Percentiles rank a stretch among this genome's conserved stretches.
These are phyloP conservation scores for Harpagifer antarcticus DNA, from an alignment of 2,797 vertebrate species.

Conservation along the genomic window DNA sequence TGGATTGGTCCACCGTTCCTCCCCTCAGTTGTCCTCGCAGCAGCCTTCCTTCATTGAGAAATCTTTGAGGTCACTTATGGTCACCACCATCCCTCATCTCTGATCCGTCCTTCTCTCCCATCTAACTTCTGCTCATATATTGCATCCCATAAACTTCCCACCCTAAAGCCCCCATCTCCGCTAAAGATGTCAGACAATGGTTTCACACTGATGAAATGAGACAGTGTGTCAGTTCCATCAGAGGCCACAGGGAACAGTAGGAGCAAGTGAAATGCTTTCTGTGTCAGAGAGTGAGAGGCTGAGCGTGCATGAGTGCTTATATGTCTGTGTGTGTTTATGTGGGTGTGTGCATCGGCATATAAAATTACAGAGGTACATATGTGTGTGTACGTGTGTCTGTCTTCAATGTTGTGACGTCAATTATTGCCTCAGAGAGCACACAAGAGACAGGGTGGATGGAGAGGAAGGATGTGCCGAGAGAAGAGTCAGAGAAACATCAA, in stretches of 20 bases:
- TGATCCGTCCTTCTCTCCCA: conserved; percentile 5
- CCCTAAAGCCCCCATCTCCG: conserved; percentile 56
- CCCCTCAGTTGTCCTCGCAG: conserved; percentile 37
- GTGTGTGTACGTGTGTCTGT: conserved; percentile 46
- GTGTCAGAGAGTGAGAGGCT: conserved; percentile 25
- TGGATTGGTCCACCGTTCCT: conserved; percentile 43
- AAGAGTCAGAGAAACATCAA: conserved; percentile 32
- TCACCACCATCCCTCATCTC: conserved; percentile 25
- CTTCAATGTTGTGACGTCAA: conserved; percentile 50
- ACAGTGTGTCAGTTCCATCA: conserved; percentile 76
- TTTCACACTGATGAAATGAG: conserved; percentile 75
- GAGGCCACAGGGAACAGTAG: conserved; percentile 67
- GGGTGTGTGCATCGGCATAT: conserved; percentile 16
- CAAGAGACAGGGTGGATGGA: conserved; percentile 13
- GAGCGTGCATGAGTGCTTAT: conserved; percentile 14
- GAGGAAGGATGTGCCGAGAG: conserved; percentile 21
- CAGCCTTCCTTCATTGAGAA: conserved; percentile 61
- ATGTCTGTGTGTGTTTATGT: conserved; percentile 6
- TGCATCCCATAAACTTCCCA: conserved; percentile 56
- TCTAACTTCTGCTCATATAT: conserved; percentile 55
- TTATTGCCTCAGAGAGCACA: conserved; percentile 41
- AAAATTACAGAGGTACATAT: conserved; percentile 48
- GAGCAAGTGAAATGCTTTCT: conserved; percentile 60
- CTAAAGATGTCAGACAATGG: conserved; percentile 70
- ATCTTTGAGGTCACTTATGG: conserved; percentile 62